Base-by-base conservation (phyloP, 2,113 vertebrate species). In the Antigone vipio region DNA sequence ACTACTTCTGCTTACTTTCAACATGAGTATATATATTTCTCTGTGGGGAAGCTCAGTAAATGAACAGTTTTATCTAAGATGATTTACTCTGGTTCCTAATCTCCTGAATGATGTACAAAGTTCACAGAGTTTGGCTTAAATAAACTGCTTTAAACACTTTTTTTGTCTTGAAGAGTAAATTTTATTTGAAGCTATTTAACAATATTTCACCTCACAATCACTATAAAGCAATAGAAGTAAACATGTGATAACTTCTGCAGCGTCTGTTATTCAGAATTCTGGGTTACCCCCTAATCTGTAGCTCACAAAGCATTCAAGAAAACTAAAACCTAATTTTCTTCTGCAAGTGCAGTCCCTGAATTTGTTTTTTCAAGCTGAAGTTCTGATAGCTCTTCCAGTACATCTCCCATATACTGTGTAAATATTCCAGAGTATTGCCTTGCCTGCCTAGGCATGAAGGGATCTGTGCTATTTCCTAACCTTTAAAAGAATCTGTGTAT, bases 21-120 rank as follows among this genome's bases (percentile, higher is more conserved):
- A 45, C 0, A 1, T 12, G 2, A 30, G 3, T 20, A 27, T 52
- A 66, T 13, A 9, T 5, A 59, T 77, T 71, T 62, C 4, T 30
- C 24, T 64, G 9, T 47, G 20, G 64, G 24, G 9, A 92, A 84
- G 24, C 8, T 64, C 82, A 64, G 35, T 56, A 69, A 77, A 59
- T 52, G 3, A 81, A 69, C 4, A 38, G 5, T 8, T 64, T 78
- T 88, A 66, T 32, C 27, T 53, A 68, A 50, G 3, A 53, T n/a
- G 10, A 66, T 47, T 10, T n/a, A 60, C 10, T 45, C 24, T 35
- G n/a, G n/a, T 47, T 75, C 71, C 11, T 88, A 29, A 45, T 59
- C 9, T n/a, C 21, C 44, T 30, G 15, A 75, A n/a, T 38, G 13
- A 72, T 27, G 20, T 14, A 78, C 6, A 42, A 63, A 27, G 3